A percentile compares a stretch with the other conserved stretches of the same genome.
These are phyloP conservation scores for Bradypodion pumilum DNA, from an alignment of 2,797 vertebrate genomes.

Conservation along the genomic window DNA sequence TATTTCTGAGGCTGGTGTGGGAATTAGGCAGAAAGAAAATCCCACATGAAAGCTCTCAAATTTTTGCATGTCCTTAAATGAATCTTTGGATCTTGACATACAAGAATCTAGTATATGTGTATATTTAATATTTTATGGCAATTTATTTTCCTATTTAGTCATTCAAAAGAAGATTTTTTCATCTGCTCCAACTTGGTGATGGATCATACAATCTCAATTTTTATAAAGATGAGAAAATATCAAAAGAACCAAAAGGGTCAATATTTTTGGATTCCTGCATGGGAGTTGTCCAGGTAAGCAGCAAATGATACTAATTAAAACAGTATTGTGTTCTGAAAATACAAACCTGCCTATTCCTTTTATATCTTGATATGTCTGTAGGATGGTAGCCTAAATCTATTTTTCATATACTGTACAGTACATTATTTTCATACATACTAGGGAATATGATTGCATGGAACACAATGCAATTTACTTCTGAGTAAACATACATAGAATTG, in stretches of 20 bases:
- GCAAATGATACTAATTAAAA: slow-evolving; percentile 4
- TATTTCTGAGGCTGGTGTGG: neutral
- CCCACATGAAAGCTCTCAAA: neutral
- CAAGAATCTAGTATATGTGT: neutral
- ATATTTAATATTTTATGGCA: neutral
- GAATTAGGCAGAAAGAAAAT: neutral
- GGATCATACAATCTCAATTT: slow-evolving; percentile 99
- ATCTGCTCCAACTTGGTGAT: slow-evolving; percentile 94
- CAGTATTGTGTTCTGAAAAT: neutral
- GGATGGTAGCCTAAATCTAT: neutral
- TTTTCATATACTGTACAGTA: neutral
- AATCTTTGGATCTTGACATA: neutral
- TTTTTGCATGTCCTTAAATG: neutral
- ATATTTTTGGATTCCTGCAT: slow-evolving; percentile 99
- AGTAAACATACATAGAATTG: neutral
- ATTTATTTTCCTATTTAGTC: slow-evolving; percentile 78
- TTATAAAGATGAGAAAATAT: slow-evolving; percentile 99
- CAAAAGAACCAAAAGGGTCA: slow-evolving; percentile 98
- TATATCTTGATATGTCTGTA: neutral
- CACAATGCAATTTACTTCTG: neutral
- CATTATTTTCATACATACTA: neutral
- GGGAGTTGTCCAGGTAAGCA: slow-evolving; percentile 93
- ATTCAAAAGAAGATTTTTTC: slow-evolving; percentile 98
- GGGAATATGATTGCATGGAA: neutral
- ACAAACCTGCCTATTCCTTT: neutral